Evolutionary conservation across 2,888 invertebrate genomes (phyloP), one percentile per base, ranked within the genome.

Genomic region (Arrhopalites spinosus): DNA sequence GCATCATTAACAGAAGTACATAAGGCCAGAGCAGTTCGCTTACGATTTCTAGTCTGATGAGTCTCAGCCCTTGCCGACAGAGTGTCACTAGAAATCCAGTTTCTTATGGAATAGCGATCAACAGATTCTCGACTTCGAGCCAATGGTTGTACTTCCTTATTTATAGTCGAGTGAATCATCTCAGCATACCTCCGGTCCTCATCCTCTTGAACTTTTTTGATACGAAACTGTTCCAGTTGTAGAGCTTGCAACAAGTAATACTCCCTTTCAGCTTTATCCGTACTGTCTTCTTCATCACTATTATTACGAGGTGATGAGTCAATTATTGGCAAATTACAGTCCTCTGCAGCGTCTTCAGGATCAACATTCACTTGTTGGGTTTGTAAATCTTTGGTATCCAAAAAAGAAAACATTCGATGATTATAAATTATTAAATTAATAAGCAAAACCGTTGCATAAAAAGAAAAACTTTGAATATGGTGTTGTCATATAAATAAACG

Each of bases 41-140:
- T 36, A 36, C 36, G 36, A 36, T 11, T 30, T 43, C 66, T 66
- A 43, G 2, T 43, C 17, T 17, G n/a, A 36, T 36, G 36, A 36
- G 36, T 36, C 11, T 36, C 36, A 7, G 36, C 11, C 36, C 3
- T 7, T 36, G 36, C 36, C 36, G 36, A 36, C 3, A 11, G 36
- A 36, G 3, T 23, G 13, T 73, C 56, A 23, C 67, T 17, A 30
- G 53, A 30, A 20, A 75, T 45, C 80, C 80, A 80, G 47, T 69
- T 80, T 29, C 78, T 56, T 67, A 80, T 75, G 13, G 76, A 69
- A 66, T 80, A 78, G 30, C 74, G 66, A 47, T 79, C 77, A 13
- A 36, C 36, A n/a, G 75, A 73, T 13, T 69, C 63, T 17, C 74
- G 43, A 23, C 61, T 70, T 30, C 76, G 66, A 36, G 43, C 73